phyloP scores from a whole-genome alignment of 2,797 vertebrate genomes.

The Onychomys arenicola region DNA sequence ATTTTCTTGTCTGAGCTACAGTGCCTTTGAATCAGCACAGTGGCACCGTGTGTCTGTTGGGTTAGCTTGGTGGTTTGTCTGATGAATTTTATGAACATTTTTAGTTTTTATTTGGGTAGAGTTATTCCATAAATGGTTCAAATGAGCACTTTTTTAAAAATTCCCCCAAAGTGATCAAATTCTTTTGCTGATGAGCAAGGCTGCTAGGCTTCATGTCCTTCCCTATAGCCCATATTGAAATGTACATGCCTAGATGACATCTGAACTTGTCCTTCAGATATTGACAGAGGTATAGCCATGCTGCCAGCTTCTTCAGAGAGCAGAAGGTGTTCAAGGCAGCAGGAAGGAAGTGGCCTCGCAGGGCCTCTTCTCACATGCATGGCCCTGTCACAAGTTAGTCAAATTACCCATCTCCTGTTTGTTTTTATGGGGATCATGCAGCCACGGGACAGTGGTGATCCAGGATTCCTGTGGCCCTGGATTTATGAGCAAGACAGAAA shows the following conservation, averaged over 20 bases:
- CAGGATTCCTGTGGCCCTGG: not conserved
- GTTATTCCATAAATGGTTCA: not conserved
- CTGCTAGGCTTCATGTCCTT: not conserved
- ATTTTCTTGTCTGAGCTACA: not conserved
- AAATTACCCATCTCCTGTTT: constrained; percentile 50
- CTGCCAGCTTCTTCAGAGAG: constrained; percentile 23
- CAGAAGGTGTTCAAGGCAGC: constrained; percentile 5
- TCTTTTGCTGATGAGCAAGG: constrained; percentile 32
- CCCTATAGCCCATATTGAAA: not conserved
- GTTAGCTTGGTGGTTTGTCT: not conserved
- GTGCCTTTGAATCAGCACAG: not conserved
- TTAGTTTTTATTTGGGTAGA: not conserved
- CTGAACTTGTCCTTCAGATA: constrained; percentile 48
- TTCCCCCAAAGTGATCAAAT: not conserved
- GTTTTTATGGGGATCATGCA: constrained; percentile 35
- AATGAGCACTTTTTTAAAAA: not conserved
- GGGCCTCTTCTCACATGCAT: not conserved
- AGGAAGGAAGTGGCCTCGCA: not conserved
- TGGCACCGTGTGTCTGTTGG: not conserved
- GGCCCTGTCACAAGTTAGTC: constrained; percentile 16
- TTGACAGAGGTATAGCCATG: constrained; percentile 54
- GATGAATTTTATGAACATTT: constrained; percentile 8
- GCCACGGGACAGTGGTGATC: not conserved
- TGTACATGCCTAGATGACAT: not conserved
- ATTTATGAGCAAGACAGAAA: constrained; percentile 5